These are phyloP conservation scores for Anas platyrhynchos DNA, from an alignment of 2,113 vertebrate species.

Conservation along the genomic window DNA sequence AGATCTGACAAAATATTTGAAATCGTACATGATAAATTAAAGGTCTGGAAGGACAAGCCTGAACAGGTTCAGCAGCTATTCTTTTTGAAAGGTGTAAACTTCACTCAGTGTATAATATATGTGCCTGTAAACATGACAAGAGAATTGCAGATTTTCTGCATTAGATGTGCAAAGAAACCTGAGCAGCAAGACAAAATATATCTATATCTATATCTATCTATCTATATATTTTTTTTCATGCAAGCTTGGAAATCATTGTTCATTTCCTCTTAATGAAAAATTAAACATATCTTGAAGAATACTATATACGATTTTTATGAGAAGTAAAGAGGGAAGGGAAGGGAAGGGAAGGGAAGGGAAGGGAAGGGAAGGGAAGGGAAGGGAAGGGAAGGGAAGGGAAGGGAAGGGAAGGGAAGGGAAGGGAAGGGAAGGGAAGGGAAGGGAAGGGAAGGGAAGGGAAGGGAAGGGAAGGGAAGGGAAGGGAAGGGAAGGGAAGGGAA, in stretches of 20 bases:
- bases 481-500: no score
- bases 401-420: no score
- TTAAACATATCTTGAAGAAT: neutral
- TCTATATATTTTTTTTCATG: neutral
- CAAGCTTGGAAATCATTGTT: neutral
- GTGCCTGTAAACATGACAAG: neutral
- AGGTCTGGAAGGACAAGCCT: neutral
- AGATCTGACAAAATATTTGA: neutral
- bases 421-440: no score
- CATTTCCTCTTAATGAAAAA: neutral
- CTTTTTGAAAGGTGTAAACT: neutral
- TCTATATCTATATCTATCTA: no score
- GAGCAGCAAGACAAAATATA: neutral
- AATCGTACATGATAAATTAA: neutral
- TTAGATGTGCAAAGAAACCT: neutral
- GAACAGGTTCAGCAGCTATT: neutral
- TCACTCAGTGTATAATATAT: neutral
- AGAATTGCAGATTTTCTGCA: neutral
- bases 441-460: no score
- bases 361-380: no score
- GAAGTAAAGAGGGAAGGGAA: neutral
- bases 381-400: no score
- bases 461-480: no score
- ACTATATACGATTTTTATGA: neutral
- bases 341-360: no score